Base-by-base conservation (phyloP, 2,113 vertebrate genomes). In the Mus pahari region DNA sequence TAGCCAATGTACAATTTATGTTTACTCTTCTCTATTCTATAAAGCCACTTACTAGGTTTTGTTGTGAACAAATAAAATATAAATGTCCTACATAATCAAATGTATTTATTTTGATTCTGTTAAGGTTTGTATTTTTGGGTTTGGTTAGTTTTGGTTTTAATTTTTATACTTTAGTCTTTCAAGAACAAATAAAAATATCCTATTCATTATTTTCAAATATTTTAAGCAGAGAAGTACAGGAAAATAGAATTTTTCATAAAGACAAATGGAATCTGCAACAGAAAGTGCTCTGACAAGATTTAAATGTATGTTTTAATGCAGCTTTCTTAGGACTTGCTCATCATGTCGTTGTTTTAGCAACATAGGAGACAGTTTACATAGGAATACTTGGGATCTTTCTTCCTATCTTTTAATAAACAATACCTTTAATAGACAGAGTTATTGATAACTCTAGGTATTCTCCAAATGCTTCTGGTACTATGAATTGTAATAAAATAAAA, bases 51-150 rank as follows among this genome's bases (percentile, higher is more conserved):
- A 71, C 20, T 48, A 95, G 92, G 36, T 45, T 94, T 96, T 91
- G 66, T 91, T 45, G 77, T 42, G 33, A 97, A 95, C n/a, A 94
- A 96, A 86, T 78, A 19, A 97, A 93, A 93, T 86, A 26, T 45
- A 82, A 94, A 83, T 84, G 16, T 83, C 66, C 36, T 82, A 42
- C 84, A 36, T 73, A 93, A 93, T 87, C 86, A 94, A 31, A 16
- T 86, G 20, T 71, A 83, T 91, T 92, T 91, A 93, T 92, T 94
- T 87, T 39, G 20, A 36, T 68, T 50, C 3, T 9, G 92, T 60
- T 50, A 86, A 81, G 26, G 13, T 73, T 90, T 66, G 7, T 50
- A 78, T 75, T 78, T 86, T 95, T 66, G 62, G 68, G 9, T 87
- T 92, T 82, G 39, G 4, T 90, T 95, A 53, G 58, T 78, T 81